Evolutionary conservation across 2,113 vertebrate genomes (phyloP), one percentile per base, ranked within the genome.

Genomic region (Tautogolabrus adspersus): DNA sequence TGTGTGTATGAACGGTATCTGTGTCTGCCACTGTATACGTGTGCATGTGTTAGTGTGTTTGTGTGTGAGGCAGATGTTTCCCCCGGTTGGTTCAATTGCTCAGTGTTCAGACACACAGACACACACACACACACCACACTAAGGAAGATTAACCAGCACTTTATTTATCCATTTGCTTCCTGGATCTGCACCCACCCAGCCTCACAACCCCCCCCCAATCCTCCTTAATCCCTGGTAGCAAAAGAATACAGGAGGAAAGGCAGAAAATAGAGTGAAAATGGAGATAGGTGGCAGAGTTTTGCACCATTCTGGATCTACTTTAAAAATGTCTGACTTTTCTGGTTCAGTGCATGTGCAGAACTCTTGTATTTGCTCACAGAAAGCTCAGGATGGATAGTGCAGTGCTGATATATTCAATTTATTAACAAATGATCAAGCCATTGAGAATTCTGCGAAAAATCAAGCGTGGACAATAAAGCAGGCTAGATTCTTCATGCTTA

Each of bases 21-120:
- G 80, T 37, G 19, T 91, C 84, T 78, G 47, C 52, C 72, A 34
- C 30, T 34, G 30, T 34, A 34, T 34, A 34, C n/a, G 16, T 75
- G 22, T 37, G 47, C 88, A 84, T 77, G 19, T 56, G 26, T 26
- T 26, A 2, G 75, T 15, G 19, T 90, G 84, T 77, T n/a, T 76
- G 86, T 84, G 52, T 67, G 84, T 1, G 21, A 85, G 86, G 88
- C 90, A 91, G 89, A 91, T 94, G 93, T 90, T 95, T 91, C 82
- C 87, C 85, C 81, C 87, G 77, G 65, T 88, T 69, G 83, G 80
- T 74, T 81, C 81, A 85, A 90, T 87, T 94, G 89, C 89, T 90
- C 91, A 93, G 87, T 86, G 72, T 85, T 87, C 88, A 67, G 85
- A 86, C 83, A 85, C 77, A 70, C 38, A 52, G 63, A 65, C 67